Evolutionary conservation across 2,888 invertebrate species (phyloP).

Genomic region (Galerucella nymphaeae): DNA sequence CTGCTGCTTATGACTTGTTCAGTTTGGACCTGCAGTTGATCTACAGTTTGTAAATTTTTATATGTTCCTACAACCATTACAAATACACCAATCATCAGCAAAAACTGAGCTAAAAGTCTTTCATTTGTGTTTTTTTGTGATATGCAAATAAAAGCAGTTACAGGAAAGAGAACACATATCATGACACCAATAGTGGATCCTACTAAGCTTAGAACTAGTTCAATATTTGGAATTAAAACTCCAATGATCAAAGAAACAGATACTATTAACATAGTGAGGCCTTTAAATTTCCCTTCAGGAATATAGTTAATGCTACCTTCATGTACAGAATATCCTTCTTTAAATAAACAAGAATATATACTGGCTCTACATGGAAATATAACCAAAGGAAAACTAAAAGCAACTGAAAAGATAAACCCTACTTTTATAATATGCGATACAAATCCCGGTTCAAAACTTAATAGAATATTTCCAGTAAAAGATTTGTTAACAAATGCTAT

Average conservation of each 20-base stretch:
- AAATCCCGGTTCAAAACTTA: conserved; percentile 84
- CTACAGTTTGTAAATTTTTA: conserved; percentile 81
- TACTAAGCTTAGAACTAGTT: conserved; percentile 91
- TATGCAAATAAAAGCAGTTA: conserved; percentile 87
- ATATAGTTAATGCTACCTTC: conserved; percentile 77
- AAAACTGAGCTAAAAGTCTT: conserved; percentile 82
- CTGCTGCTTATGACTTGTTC: conserved; percentile 30
- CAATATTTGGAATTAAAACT: conserved; percentile 91
- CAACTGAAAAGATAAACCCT: conserved; percentile 93
- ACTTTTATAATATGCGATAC: conserved; percentile 92
- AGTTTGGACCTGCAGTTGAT: conserved; percentile 29
- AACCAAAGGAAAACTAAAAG: conserved; percentile 95
- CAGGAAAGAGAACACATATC: conserved; percentile 93
- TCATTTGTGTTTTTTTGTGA: conserved; percentile 88
- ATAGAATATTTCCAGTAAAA: conserved; percentile 89
- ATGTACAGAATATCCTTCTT: conserved; percentile 76
- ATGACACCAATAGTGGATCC: conserved; percentile 96
- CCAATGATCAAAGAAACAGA: conserved; percentile 81
- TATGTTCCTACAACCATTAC: conserved; percentile 92
- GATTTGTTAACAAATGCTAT: conserved; percentile 84
- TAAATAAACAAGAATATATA: conserved; percentile 89
- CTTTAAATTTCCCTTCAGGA: conserved; percentile 84
- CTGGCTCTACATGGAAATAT: conserved; percentile 97
- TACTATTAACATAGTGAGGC: conserved; percentile 85
- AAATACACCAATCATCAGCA: conserved; percentile 84